A percentile compares a stretch with the other conserved stretches of the same genome.
Conservation (phyloP, 2,113 vertebrate genomes). For the Gopherus flavomarginatus region DNA sequence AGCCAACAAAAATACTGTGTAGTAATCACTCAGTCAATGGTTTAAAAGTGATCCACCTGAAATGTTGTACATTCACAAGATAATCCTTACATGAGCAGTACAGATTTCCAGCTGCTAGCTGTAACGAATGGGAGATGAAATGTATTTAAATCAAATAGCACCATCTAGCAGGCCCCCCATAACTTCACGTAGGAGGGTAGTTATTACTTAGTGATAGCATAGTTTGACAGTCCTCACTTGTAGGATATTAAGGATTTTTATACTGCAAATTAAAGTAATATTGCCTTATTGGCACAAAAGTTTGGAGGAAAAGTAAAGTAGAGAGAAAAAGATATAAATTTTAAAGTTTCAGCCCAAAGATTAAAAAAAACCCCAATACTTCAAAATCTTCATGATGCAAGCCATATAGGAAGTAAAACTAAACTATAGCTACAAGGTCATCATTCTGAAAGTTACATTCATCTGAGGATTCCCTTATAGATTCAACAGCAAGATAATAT, state of each 20-base stretch:
- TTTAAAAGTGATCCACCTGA: slow-evolving; percentile 27
- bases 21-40: background rate
- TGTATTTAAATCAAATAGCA: slow-evolving; percentile 82
- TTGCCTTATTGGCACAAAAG: background rate
- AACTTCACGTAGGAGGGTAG: slow-evolving; percentile 66
- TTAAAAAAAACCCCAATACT: background rate
- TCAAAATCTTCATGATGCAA: rapidly evolving
- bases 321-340: background rate
- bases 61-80: slow-evolving; percentile 17
- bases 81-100: slow-evolving; percentile 13
- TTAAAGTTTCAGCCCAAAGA: background rate
- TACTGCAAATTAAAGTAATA: background rate
- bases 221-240: slow-evolving; percentile 7
- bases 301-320: background rate
- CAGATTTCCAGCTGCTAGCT: slow-evolving; percentile 56
- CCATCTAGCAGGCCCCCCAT: slow-evolving; percentile 81
- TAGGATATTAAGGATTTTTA: slow-evolving; percentile 18
- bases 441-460: background rate
- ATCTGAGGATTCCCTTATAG: background rate
- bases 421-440: background rate
- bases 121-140: slow-evolving; percentile 49
- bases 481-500: slow-evolving; percentile 11
- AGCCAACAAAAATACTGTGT: background rate
- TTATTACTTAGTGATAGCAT: slow-evolving; percentile 48
- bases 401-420: background rate